phyloP scores from a whole-genome alignment of 2,888 invertebrate species.

The Polyommatus iphigenia region DNA sequence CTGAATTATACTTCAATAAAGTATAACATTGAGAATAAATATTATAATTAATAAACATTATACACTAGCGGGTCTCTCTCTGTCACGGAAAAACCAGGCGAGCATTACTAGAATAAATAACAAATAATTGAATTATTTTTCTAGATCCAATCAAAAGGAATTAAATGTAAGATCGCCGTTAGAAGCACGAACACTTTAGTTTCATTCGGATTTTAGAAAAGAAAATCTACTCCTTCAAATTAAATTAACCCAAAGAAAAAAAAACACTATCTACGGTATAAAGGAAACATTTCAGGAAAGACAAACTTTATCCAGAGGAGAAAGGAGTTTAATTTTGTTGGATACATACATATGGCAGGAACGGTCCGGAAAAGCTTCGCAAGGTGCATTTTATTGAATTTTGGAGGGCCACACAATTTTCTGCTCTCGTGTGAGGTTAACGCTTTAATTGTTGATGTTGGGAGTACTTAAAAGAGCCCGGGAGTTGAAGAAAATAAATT shows the following conservation, averaged over 20 bases:
- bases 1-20: background rate
- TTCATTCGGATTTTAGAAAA: slow-evolving; percentile 28
- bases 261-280: slow-evolving; percentile 29
- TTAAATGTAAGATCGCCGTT: background rate
- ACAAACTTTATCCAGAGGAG: slow-evolving; percentile 35
- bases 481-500: background rate
- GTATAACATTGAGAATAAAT: background rate
- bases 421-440: slow-evolving; percentile 19
- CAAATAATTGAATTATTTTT: background rate
- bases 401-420: slow-evolving; percentile 49
- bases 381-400: slow-evolving; percentile 59
- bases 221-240: slow-evolving; percentile 32
- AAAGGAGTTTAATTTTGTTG: slow-evolving; percentile 36
- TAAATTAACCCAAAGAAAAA: slow-evolving; percentile 32
- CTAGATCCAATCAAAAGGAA: background rate
- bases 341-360: slow-evolving; percentile 33
- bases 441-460: background rate
- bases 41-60: background rate
- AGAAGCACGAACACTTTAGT: slow-evolving; percentile 25
- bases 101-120: background rate
- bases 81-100: background rate
- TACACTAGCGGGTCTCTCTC: background rate
- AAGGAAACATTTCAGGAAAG: slow-evolving; percentile 32
- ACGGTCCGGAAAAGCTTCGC: slow-evolving; percentile 33
- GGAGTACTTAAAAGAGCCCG: background rate